Conservation (phyloP, 1,140 invertebrate genomes). For the Drosophila santomea region DNA sequence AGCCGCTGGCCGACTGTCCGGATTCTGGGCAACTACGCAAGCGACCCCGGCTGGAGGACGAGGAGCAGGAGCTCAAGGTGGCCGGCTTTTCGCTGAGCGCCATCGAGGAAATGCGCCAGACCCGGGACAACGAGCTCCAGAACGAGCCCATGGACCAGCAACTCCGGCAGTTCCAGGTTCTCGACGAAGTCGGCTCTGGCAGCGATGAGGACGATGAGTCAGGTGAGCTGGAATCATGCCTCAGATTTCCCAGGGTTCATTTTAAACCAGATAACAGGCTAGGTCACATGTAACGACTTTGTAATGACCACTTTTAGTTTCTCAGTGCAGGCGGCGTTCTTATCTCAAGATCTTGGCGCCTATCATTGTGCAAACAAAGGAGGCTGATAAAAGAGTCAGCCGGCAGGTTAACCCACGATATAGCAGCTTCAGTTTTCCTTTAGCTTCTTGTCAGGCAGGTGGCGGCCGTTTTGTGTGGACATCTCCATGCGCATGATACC, state of each 20-base stretch:
- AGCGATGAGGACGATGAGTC: constrained; percentile 85
- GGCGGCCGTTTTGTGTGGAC: constrained; percentile 13
- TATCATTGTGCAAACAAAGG: constrained; percentile 66
- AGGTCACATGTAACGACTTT: too few species aligned
- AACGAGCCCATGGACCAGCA: constrained; percentile 71
- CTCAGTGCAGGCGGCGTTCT: constrained; percentile 20
- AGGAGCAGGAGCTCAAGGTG: constrained; percentile 69
- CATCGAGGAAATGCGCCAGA: constrained; percentile 78
- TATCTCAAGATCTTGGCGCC: constrained; percentile 52
- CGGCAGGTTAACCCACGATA: constrained; percentile 4
- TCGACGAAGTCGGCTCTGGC: constrained; percentile 89
- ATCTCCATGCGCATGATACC: constrained; percentile 84
- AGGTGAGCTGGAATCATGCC: constrained; percentile 85
- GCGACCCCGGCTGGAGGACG: constrained; percentile 56
- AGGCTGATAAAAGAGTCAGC: constrained; percentile 64
- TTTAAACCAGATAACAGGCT: background rate
- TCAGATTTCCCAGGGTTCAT: background rate
- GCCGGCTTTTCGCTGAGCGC: constrained; percentile 82
- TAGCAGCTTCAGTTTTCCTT: constrained; percentile 39
- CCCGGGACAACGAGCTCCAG: constrained; percentile 62
- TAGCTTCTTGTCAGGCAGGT: constrained; percentile 15
- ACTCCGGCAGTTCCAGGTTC: constrained; percentile 89
- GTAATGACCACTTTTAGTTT: constrained; percentile 1
- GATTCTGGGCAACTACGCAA: constrained; percentile 34
- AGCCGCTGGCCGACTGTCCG: background rate